A percentile compares a stretch with the other conserved stretches of the same genome.
Evolutionary conservation across 1,140 invertebrate genomes (phyloP).

Genomic region (Oryctes rhinoceros): DNA sequence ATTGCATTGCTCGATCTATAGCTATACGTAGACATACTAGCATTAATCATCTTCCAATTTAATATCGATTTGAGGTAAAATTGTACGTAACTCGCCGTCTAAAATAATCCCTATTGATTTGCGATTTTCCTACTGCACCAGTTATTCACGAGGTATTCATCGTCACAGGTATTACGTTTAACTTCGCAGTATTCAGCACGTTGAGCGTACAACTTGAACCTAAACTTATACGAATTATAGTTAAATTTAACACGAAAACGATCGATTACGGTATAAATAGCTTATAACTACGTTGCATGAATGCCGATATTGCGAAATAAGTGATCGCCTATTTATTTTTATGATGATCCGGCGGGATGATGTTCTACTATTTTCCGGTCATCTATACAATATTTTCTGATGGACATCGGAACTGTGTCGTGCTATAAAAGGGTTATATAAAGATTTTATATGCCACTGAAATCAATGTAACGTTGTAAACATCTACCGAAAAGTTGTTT

Average conservation of each 20-base stretch:
- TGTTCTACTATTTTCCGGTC: neutral
- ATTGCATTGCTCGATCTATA: no score
- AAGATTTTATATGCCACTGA: constrained; percentile 27
- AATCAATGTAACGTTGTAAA: neutral
- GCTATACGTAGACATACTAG: no score
- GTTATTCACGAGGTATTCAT: no score
- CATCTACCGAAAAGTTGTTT: neutral
- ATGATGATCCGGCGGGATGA: neutral
- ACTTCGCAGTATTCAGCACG: no score
- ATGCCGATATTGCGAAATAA: neutral
- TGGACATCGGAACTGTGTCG: neutral
- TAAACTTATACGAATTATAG: neutral
- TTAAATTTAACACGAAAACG: neutral
- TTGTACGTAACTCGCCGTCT: no score
- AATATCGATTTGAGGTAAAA: no score
- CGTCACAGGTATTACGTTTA: no score
- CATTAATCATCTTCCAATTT: no score
- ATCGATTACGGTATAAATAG: constrained; percentile 7
- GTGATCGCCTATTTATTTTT: neutral
- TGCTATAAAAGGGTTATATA: constrained; percentile 3
- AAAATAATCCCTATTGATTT: no score
- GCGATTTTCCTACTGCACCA: no score
- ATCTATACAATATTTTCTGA: neutral
- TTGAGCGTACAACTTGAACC: neutral
- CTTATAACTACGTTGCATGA: neutral